phyloP scores from a whole-genome alignment of 2,888 invertebrate genomes.

The Cinara cedri region DNA sequence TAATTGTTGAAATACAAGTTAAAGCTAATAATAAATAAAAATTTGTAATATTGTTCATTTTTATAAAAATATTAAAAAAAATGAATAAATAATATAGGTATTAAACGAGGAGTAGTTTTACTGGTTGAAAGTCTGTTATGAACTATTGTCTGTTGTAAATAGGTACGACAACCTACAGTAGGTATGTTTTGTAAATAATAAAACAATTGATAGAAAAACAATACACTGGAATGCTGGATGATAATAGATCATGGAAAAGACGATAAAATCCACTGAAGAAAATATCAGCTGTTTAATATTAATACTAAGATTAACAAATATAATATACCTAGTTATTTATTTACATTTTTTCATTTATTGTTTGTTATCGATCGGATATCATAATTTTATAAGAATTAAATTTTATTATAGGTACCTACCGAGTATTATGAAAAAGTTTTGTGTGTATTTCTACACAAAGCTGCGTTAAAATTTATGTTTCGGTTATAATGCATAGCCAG shows the following conservation, averaged over 20 bases:
- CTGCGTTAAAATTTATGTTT: too few relatives aligned
- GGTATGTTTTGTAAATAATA: neutral
- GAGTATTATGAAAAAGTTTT: too few relatives aligned
- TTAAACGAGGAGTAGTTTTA: neutral
- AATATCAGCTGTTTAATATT: constrained; percentile 32
- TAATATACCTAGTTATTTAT: neutral
- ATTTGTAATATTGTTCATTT: constrained; percentile 10
- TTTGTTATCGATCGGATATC: neutral
- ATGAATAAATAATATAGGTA: neutral
- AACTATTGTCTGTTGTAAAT: neutral
- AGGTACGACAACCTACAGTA: neutral
- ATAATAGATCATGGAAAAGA: constrained; percentile 42
- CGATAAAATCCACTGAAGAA: neutral
- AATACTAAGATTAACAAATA: neutral
- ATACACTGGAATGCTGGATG: neutral
- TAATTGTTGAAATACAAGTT: constrained; percentile 5
- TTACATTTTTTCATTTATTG: neutral
- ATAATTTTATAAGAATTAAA: too few relatives aligned
- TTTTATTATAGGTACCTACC: too few relatives aligned
- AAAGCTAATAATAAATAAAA: neutral
- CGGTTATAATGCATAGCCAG: neutral
- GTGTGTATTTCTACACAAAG: too few relatives aligned
- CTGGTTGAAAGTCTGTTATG: neutral
- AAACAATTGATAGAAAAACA: neutral
- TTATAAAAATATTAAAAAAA: neutral